Percentiles rank a stretch among this genome's conserved stretches.
Evolutionary conservation across 2,797 vertebrate species (phyloP).

Genomic region (Micrastur ruficollis): DNA sequence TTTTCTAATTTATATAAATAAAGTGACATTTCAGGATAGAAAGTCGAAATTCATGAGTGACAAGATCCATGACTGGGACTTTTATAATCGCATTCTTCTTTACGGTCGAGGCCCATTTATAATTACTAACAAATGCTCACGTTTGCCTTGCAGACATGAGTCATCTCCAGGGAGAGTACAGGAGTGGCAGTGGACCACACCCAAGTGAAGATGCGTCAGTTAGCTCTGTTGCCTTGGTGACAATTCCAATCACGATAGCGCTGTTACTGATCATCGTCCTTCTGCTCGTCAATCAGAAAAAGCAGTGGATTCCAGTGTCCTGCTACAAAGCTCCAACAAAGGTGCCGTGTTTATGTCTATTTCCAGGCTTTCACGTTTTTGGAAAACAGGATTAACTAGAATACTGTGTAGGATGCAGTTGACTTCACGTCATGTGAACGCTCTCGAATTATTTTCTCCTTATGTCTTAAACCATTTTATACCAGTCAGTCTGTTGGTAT

Average conservation of each 20-base stretch:
- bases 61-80: neutral
- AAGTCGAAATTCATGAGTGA: neutral
- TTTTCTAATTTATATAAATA: neutral
- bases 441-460: neutral
- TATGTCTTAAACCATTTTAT: neutral
- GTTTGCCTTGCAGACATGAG: slow-evolving; percentile 73
- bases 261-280: slow-evolving; percentile 79
- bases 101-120: neutral
- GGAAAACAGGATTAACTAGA: neutral
- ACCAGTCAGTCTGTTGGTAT: neutral
- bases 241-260: slow-evolving; percentile 79
- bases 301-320: slow-evolving; percentile 86
- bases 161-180: slow-evolving; percentile 83
- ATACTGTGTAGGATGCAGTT: neutral
- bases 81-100: neutral
- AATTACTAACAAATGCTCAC: neutral
- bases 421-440: neutral
- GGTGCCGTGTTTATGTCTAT: slow-evolving; percentile 59
- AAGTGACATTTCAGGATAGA: neutral
- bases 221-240: slow-evolving; percentile 81
- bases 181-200: slow-evolving; percentile 71
- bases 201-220: slow-evolving; percentile 67
- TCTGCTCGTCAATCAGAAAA: slow-evolving; percentile 85
- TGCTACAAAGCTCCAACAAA: slow-evolving; percentile 88
- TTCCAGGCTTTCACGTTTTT: neutral